Base-by-base conservation (phyloP, 1,140 invertebrate genomes). In the Monomorium pharaonis region DNA sequence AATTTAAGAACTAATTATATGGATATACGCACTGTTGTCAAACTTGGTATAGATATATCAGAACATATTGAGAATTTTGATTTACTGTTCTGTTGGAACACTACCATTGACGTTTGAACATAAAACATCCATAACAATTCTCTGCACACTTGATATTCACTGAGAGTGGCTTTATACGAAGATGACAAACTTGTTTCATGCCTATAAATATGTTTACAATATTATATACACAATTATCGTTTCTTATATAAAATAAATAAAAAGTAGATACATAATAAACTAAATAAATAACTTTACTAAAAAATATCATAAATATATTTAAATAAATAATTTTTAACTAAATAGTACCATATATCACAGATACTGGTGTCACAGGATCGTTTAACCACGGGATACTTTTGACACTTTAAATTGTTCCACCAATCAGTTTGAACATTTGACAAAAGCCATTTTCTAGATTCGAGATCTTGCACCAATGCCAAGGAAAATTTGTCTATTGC, bases 101-200 rank as follows among this genome's bases (percentile, higher is more conserved):
- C 30, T 60, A 87, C 84, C 92, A 93, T 95, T 27, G 88, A 78
- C 7, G 85, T 70, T 63, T 91, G 94, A 75, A 87, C 76, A 62
- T 94, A 91, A 84, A 95, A 92, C 93, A 95, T 95, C 94, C 95
- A 95, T 10, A 95, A 86, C 16, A 95, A 70, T 92, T 95, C 95
- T 78, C 94, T 91, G 24, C 93, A 91, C 2, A 88, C 93, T 89
- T 94, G 91, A 86, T 95, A 95, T 81, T 95, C 95, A 18, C 93
- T 95, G 1, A 95, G 27, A 16, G 91, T 93, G 21, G 90, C 88
- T 21, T 89, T 87, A 60, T 91, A 63, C 1, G 76, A 84, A 58
- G 86, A 86, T 81, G 88, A 91, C 2, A 86, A 90, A 21, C 58
- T 91, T 80, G 91, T 91, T 88, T 92, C 91, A 67, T 88, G 87